These are phyloP conservation scores for Montipora foliosa DNA, from an alignment of 64 coral and sea anemone genomes.

Conservation along the genomic window DNA sequence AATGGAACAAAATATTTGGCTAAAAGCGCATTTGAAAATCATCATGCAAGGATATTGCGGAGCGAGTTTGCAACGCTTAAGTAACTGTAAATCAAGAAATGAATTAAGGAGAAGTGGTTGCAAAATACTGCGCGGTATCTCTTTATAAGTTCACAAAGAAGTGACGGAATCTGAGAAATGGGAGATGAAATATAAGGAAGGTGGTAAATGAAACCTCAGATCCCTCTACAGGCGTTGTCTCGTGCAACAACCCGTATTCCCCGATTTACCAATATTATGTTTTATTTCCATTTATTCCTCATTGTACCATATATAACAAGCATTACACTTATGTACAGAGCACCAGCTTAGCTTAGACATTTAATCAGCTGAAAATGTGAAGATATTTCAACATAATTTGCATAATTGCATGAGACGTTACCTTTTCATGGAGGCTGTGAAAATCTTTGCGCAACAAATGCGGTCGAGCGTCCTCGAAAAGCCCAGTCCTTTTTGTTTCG, in stretches of 20 bases:
- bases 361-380: background rate
- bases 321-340: background rate
- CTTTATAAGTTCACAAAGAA: background rate
- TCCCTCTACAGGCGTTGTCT: background rate
- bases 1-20: background rate
- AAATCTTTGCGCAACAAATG: constrained; percentile 1
- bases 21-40: background rate
- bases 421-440: constrained; percentile 24
- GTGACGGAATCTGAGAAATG: background rate
- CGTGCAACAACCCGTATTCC: background rate
- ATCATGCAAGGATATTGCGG: background rate
- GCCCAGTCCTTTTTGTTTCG: background rate
- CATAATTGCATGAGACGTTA: background rate
- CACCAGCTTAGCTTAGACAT: background rate
- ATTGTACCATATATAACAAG: background rate
- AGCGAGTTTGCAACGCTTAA: background rate
- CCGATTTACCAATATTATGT: background rate
- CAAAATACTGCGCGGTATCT: background rate
- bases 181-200: background rate
- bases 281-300: background rate
- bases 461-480: background rate
- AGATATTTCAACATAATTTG: background rate
- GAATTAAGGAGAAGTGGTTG: background rate
- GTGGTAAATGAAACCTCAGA: background rate
- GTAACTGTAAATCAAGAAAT: background rate